phyloP scores from a whole-genome alignment of 2,888 invertebrate genomes.

The Synergus japonicus region DNA sequence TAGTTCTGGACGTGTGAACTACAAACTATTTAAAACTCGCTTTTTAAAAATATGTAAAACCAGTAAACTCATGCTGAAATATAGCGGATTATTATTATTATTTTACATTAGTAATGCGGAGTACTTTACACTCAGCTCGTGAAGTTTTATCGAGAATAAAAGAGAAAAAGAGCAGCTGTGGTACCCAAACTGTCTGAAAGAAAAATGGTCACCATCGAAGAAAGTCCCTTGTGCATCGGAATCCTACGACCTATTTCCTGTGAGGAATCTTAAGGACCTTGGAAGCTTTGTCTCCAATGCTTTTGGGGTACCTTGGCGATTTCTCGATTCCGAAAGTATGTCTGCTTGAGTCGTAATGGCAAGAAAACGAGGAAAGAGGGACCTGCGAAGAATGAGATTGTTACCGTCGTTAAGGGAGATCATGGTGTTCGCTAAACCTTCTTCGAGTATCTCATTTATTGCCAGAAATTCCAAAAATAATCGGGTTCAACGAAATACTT shows the following conservation, averaged over 20 bases:
- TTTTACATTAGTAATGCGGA: background rate
- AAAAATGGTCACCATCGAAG: background rate
- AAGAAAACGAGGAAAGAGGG: background rate
- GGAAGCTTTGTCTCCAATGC: conserved; percentile 3
- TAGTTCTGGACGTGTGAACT: background rate
- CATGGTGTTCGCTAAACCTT: conserved; percentile 5
- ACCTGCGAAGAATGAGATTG: conserved; percentile 25
- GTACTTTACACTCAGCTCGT: background rate
- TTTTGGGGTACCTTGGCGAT: conserved; percentile 2
- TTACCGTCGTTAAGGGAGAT: background rate
- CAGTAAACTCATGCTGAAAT: no score
- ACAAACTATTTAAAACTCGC: background rate
- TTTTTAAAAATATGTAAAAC: no score
- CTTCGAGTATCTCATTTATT: background rate
- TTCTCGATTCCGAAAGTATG: conserved; percentile 20
- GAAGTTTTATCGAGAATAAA: background rate
- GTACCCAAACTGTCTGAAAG: conserved; percentile 11
- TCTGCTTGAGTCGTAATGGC: background rate
- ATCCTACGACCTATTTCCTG: conserved; percentile 22
- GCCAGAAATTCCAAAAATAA: conserved; percentile 11
- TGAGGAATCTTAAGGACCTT: conserved; percentile 11
- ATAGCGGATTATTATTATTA: no score
- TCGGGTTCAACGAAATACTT: background rate
- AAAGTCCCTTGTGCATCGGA: background rate
- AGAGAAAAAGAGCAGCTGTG: background rate